phyloP scores from a whole-genome alignment of 1,140 invertebrate species.

The Fopius arisanus region DNA sequence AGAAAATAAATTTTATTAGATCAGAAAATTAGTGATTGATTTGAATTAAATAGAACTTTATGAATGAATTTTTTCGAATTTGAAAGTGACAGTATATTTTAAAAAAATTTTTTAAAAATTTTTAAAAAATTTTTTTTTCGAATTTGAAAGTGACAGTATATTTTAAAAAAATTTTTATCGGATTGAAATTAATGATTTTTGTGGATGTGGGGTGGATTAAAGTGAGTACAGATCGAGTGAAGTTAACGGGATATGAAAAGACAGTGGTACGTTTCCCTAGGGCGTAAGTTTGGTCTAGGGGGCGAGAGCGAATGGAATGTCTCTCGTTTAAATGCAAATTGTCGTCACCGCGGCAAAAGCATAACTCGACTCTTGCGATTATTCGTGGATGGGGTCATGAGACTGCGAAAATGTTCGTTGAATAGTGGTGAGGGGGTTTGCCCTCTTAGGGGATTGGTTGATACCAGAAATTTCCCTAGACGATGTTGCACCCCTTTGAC shows the following conservation, averaged over 20 bases:
- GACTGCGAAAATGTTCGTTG: slow-evolving; percentile 17
- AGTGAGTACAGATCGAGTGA: not conserved
- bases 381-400: slow-evolving; percentile 20
- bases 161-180: too few species aligned
- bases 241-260: slow-evolving; percentile 2
- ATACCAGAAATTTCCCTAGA: slow-evolving; percentile 18
- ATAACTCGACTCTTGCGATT: slow-evolving; percentile 42
- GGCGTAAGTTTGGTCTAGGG: not conserved
- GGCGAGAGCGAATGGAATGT: slow-evolving; percentile 22
- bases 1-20: too few species aligned
- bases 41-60: too few species aligned
- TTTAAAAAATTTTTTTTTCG: too few species aligned
- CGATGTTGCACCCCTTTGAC: not conserved
- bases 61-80: too few species aligned
- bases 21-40: too few species aligned
- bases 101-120: too few species aligned
- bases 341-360: slow-evolving; percentile 44
- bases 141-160: too few species aligned
- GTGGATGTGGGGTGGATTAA: not conserved
- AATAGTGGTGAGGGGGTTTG: slow-evolving; percentile 8
- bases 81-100: too few species aligned
- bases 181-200: too few species aligned
- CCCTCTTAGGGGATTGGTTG: not conserved
- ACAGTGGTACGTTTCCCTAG: not conserved
- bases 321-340: slow-evolving; percentile 58